Evolutionary conservation across 2,797 vertebrate genomes (phyloP).

Genomic region (Microcaecilia unicolor): DNA sequence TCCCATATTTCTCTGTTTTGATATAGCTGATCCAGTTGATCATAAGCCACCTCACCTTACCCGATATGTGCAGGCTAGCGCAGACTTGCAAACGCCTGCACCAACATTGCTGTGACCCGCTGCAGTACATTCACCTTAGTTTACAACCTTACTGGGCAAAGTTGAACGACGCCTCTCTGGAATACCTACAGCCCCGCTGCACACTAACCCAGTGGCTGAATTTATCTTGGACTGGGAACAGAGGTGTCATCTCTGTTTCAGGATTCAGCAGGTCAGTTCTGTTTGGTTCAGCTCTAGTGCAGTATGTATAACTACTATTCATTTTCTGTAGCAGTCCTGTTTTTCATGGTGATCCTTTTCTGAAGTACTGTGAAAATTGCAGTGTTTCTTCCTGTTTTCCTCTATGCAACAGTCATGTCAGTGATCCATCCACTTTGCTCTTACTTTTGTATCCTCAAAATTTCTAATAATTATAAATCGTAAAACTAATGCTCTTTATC

Average conservation of each 20-base stretch:
- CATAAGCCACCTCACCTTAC: conserved; percentile 87
- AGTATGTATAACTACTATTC: too few species aligned
- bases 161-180: conserved; percentile 79
- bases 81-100: conserved; percentile 92
- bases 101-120: conserved; percentile 93
- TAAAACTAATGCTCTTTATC: too few species aligned
- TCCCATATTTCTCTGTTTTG: conserved; percentile 32
- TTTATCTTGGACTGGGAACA: conserved; percentile 95
- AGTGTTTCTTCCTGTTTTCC: too few species aligned
- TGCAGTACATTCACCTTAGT: conserved; percentile 94
- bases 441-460: too few species aligned
- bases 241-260: conserved; percentile 77
- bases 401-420: too few species aligned
- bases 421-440: too few species aligned
- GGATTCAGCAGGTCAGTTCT: conserved; percentile 90
- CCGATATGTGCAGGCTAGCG: conserved; percentile 90
- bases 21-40: conserved; percentile 92
- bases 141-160: conserved; percentile 94
- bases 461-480: too few species aligned
- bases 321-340: too few species aligned
- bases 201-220: conserved; percentile 90
- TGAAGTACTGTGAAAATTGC: too few species aligned
- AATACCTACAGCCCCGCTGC: conserved; percentile 85
- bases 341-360: too few species aligned
- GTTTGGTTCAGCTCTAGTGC: background rate